A percentile compares a stretch with the other conserved stretches of the same genome.
Evolutionary conservation across 2,888 invertebrate species (phyloP).

Genomic region (Euphydryas editha): DNA sequence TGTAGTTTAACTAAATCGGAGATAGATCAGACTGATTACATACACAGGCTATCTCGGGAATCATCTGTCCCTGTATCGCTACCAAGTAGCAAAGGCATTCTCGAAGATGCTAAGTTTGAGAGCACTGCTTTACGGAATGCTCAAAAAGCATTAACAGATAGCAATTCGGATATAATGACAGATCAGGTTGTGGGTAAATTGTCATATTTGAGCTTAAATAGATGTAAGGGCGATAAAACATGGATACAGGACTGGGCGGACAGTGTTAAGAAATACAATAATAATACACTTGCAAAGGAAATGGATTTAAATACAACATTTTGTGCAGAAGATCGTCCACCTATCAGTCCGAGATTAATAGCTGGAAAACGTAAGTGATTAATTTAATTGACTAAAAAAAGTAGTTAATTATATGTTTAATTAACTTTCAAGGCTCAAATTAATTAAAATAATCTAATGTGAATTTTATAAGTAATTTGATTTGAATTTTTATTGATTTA

Average conservation of each 20-base stretch:
- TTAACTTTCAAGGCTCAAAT: too few species aligned
- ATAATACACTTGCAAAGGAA: constrained; percentile 61
- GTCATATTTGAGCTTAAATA: constrained; percentile 75
- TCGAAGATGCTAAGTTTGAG: constrained; percentile 66
- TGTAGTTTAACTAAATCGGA: constrained; percentile 88
- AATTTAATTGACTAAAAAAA: too few species aligned
- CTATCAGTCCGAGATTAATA: constrained; percentile 70
- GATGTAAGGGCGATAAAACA: constrained; percentile 79
- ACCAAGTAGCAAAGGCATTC: constrained; percentile 59
- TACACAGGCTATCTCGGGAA: constrained; percentile 74
- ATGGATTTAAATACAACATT: constrained; percentile 50
- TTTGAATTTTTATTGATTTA: too few species aligned
- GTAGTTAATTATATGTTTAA: too few species aligned
- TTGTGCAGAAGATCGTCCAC: constrained; percentile 65
- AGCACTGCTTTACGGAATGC: constrained; percentile 71
- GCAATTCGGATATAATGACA: constrained; percentile 59
- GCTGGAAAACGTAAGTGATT: constrained; percentile 69
- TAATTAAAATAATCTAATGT: too few species aligned
- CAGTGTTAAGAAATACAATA: constrained; percentile 82
- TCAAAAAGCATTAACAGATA: constrained; percentile 66
- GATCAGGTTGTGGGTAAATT: constrained; percentile 72
- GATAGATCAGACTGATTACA: constrained; percentile 86
- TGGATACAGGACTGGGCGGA: constrained; percentile 88
- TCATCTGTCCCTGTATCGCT: constrained; percentile 74
- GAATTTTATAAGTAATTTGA: too few species aligned